These are phyloP conservation scores for Ophioninae sp. DNA, from an alignment of 2,888 invertebrate genomes.

Conservation along the genomic window DNA sequence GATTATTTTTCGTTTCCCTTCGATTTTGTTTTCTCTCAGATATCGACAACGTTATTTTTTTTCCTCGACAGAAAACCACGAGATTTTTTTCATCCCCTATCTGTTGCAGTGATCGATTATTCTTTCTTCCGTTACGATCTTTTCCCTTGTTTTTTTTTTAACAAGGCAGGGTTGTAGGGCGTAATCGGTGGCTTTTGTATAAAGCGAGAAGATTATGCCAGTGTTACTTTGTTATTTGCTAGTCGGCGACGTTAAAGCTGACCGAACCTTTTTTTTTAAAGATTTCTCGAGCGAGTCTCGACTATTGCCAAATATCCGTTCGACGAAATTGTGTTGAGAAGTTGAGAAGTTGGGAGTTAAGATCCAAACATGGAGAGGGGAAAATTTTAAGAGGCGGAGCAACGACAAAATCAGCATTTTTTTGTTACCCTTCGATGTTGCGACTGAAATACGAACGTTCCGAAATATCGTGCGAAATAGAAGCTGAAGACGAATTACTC, in stretches of 20 bases:
- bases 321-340: slow-evolving; percentile 39
- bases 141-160: slow-evolving; percentile 32
- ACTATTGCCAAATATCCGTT: slow-evolving; percentile 62
- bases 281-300: slow-evolving; percentile 51
- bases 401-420: not conserved
- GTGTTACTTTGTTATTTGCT: slow-evolving; percentile 63
- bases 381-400: not conserved
- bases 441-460: not conserved
- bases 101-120: not conserved
- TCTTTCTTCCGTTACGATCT: not conserved
- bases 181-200: slow-evolving; percentile 54
- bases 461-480: not conserved
- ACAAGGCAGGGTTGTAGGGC: slow-evolving; percentile 58
- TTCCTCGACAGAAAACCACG: not conserved
- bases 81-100: not conserved
- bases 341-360: no score
- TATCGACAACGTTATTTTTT: slow-evolving; percentile 29
- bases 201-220: slow-evolving; percentile 47
- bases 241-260: slow-evolving; percentile 60
- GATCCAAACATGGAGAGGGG: no score
- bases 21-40: slow-evolving; percentile 5
- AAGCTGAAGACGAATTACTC: not conserved
- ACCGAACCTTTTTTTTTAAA: slow-evolving; percentile 49
- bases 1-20: slow-evolving; percentile 13
- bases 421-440: not conserved